Evolutionary conservation across 2,888 invertebrate genomes (phyloP), one percentile per base, ranked within the genome.

Genomic region (Brenthis daphne): DNA sequence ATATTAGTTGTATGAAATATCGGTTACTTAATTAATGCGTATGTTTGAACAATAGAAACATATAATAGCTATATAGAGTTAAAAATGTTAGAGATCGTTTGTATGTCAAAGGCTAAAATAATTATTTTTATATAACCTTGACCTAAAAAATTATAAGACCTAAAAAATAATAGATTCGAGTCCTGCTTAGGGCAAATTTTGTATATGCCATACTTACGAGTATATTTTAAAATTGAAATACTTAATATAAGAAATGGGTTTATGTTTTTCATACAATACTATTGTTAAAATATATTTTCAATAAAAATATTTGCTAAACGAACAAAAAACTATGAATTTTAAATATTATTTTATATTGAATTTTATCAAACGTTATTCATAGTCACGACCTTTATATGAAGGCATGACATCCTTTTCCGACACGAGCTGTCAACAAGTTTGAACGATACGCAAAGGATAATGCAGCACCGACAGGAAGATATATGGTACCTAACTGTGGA

Each of bases 361-460:
- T 11, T 33, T 60, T 60, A 11, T 50, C 37, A 63, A 53, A 37
- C 53, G 43, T 63, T 53, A 63, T 63, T 63, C 53, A 53, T 13
- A 63, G 37, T 53, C 51, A 63, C 37, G 43, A 53, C 63, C 63
- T 53, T 63, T 63, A 53, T 53, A 63, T 63, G 63, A 53, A 53
- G 51, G 63, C 50, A 63, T 20, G 53, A 63, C 20, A 63, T 53
- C 63, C 63, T 16, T 14, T 63, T 63, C 63, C 63, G 63, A 53
- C 63, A 63, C 53, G 51, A 37, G 63, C 63, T 53, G 63, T 63
- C 63, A 63, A 37, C 63, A 51, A 12, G 63, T 51, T 51, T 53
- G 63, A 63, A 43, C 63, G 63, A 53, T 51, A 63, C 53, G 51
- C 63, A 33, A 63, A 63, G 51, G 63, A 63, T 63, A 63, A 51